These are phyloP conservation scores for Regulus satrapa DNA, from an alignment of 2,113 vertebrate genomes.

Conservation along the genomic window DNA sequence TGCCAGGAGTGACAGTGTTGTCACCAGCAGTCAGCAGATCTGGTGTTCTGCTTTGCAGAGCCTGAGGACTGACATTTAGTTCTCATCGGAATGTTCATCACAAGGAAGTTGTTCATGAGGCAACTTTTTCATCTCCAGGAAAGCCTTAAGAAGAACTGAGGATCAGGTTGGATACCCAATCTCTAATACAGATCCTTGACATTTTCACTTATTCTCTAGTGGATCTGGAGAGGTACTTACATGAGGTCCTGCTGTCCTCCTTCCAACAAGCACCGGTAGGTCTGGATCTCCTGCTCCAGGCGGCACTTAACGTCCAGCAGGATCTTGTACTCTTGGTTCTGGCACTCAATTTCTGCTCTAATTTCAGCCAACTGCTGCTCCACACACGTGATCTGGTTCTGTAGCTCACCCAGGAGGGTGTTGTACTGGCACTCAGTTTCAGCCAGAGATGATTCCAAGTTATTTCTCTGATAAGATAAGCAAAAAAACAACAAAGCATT, in stretches of 20 bases:
- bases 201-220: not conserved
- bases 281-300: constrained; percentile 85
- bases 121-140: not conserved
- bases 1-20: not conserved
- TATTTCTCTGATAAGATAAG: constrained; percentile 46
- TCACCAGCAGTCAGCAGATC: not conserved
- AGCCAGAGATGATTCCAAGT: constrained; percentile 69
- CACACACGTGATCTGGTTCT: constrained; percentile 74
- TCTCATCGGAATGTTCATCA: not conserved
- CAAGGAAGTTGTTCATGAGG: not conserved
- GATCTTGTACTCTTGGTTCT: constrained; percentile 72
- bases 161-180: not conserved
- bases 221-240: not conserved
- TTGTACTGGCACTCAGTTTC: constrained; percentile 80
- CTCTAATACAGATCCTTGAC: not conserved
- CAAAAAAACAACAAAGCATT: not conserved
- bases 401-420: constrained; percentile 70
- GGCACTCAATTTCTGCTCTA: constrained; percentile 73
- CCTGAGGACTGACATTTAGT: not conserved
- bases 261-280: constrained; percentile 81
- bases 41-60: not conserved
- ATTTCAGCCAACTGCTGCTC: constrained; percentile 80
- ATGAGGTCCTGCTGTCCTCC: constrained; percentile 68
- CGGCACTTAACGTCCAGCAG: constrained; percentile 82
- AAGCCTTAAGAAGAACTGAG: not conserved